Conservation (phyloP, 2,888 invertebrate genomes). For the Gortyna flavago region DNA sequence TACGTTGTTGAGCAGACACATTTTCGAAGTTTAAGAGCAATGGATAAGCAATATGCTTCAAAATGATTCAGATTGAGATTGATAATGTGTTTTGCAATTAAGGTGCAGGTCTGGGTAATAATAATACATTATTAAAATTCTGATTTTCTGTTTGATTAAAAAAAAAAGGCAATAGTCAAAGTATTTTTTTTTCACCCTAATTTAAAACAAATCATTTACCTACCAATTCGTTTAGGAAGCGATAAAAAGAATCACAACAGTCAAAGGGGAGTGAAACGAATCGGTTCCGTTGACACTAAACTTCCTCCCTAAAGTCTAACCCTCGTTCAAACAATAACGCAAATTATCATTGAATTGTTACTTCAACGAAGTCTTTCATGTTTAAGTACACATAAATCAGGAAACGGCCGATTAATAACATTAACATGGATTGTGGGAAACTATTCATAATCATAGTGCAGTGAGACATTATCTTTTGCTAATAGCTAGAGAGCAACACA, state of each 20-base stretch:
- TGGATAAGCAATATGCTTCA: too few relatives aligned
- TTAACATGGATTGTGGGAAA: slow-evolving; percentile 22
- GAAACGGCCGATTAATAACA: slow-evolving; percentile 40
- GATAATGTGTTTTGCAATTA: too few relatives aligned
- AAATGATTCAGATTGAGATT: too few relatives aligned
- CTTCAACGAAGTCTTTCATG: slow-evolving; percentile 45
- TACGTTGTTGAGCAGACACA: too few relatives aligned
- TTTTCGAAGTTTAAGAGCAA: too few relatives aligned
- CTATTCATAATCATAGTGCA: slow-evolving; percentile 12
- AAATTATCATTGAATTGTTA: slow-evolving; percentile 23
- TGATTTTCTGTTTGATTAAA: background rate
- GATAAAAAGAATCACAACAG: slow-evolving; percentile 20
- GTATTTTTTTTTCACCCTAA: too few relatives aligned
- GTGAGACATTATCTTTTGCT: slow-evolving; percentile 17
- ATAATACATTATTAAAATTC: background rate
- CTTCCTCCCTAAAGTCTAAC: slow-evolving; percentile 30
- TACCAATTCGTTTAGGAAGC: slow-evolving; percentile 26
- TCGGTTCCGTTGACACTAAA: slow-evolving; percentile 23
- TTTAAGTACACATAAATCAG: slow-evolving; percentile 36
- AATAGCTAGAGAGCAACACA: slow-evolving; percentile 2
- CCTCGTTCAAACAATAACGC: slow-evolving; percentile 28
- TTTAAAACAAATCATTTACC: slow-evolving; percentile 13
- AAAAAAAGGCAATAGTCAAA: too few relatives aligned
- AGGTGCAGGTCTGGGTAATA: background rate
- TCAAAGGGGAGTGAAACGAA: slow-evolving; percentile 14